Conservation (phyloP, 2,888 invertebrate species). For the Lymantria monacha region DNA sequence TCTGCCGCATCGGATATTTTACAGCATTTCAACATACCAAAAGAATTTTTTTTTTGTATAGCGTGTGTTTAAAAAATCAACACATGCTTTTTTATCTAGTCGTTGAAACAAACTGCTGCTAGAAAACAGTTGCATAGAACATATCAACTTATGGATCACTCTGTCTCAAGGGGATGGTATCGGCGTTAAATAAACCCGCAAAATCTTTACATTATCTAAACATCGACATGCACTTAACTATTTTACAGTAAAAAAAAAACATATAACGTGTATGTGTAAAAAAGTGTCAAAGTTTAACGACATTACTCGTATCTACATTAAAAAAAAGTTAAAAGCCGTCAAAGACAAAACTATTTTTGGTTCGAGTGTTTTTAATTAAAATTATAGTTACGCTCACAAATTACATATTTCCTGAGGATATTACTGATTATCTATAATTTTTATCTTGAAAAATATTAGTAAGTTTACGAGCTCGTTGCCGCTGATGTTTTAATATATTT, state of each 20-base stretch:
- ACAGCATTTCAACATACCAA: too few relatives aligned
- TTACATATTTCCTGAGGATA: slow-evolving; percentile 73
- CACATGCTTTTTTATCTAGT: background rate
- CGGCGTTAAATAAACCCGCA: slow-evolving; percentile 17
- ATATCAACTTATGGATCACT: slow-evolving; percentile 21
- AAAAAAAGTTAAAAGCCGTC: slow-evolving; percentile 51
- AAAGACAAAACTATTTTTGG: slow-evolving; percentile 39
- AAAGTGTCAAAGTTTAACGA: slow-evolving; percentile 72
- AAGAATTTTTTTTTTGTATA: too few relatives aligned
- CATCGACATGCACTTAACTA: slow-evolving; percentile 61
- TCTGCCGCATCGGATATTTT: too few relatives aligned
- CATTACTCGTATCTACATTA: slow-evolving; percentile 39
- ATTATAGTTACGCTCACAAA: slow-evolving; percentile 56
- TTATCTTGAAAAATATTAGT: slow-evolving; percentile 47
- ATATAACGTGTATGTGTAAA: slow-evolving; percentile 49
- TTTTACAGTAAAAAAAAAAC: slow-evolving; percentile 41
- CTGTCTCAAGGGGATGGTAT: slow-evolving; percentile 25
- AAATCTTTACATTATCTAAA: slow-evolving; percentile 24
- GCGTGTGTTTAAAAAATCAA: too few relatives aligned
- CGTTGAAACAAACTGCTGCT: background rate
- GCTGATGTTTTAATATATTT: slow-evolving; percentile 16
- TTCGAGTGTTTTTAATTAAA: slow-evolving; percentile 67
- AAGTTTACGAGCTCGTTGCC: slow-evolving; percentile 35
- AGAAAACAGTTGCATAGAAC: slow-evolving; percentile 1
- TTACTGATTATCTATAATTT: slow-evolving; percentile 53